Percentiles rank a stretch among this genome's conserved stretches.
These are phyloP conservation scores for Myotis vivesi DNA, from an alignment of 2,797 vertebrate species.

Conservation along the genomic window DNA sequence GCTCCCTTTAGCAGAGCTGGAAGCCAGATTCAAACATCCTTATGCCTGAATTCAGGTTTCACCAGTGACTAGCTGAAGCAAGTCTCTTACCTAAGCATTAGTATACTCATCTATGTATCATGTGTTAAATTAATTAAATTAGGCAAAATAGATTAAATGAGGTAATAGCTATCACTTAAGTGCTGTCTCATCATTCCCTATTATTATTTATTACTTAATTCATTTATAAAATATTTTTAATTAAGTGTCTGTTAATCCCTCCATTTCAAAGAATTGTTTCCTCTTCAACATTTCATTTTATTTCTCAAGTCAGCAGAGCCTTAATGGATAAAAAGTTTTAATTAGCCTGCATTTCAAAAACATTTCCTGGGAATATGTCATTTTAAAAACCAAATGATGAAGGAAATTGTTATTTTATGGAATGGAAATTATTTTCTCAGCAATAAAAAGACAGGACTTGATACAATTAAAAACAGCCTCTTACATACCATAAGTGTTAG, in stretches of 20 bases:
- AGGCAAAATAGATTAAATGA: background rate
- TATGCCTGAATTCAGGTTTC: background rate
- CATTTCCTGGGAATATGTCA: background rate
- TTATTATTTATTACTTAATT: background rate
- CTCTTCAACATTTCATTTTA: background rate
- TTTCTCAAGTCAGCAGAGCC: background rate
- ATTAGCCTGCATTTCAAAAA: background rate
- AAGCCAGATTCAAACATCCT: background rate
- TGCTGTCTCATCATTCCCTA: background rate
- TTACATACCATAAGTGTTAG: background rate
- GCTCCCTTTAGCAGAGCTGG: background rate
- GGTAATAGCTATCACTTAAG: background rate
- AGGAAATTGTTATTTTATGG: background rate
- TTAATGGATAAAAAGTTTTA: background rate
- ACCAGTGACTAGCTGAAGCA: background rate
- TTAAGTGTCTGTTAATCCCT: background rate
- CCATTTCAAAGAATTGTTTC: background rate
- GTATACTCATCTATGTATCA: background rate
- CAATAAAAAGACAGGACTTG: background rate
- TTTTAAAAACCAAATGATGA: slow-evolving; percentile 12
- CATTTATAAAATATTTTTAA: background rate
- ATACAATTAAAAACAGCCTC: background rate
- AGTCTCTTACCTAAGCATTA: background rate
- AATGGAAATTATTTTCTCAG: background rate
- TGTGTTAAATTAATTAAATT: background rate